Base-by-base conservation (phyloP, 2,113 vertebrate species). In the Colinus virginianus region DNA sequence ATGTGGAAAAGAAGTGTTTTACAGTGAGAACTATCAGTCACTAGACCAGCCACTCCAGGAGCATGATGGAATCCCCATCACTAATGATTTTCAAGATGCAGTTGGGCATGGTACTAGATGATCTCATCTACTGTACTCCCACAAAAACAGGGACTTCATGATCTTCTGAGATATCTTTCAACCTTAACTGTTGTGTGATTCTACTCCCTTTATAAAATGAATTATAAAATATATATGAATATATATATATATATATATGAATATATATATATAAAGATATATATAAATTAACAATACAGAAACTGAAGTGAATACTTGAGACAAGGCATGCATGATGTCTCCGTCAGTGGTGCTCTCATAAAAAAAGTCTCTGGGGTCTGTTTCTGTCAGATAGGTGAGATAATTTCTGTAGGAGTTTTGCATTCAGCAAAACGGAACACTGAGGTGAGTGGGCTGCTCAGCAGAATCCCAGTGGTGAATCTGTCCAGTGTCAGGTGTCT, bases 401-500 rank as follows among this genome's bases (percentile, higher is more conserved):
- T 43, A 6, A 10, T 63, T 74, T 68, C 84, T 0, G 0, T 13
- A 69, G 34, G 0, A 0, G 68, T 61, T 45, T 56, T 18, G 59
- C 42, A n/a, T 78, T 78, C 68, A 68, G 74, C 19, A 38, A 34
- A 92, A n/a, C 8, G 21, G 38, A 77, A 21, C 25, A 6, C 69
- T 43, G 63, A 49, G 30, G 21, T 74, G 78, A 62, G 67, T 5
- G 26, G 30, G 13, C 79, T 68, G 61, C 72, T 78, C 30, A 28
- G 34, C 8, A 61, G 34, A 18, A 74, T 22, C 72, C 19, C 20
- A 38, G 21, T 21, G 48, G 46, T 72, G 67, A 22, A 28, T 62
- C 16, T 4, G 11, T 42, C 40, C 18, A 42, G 70, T 80, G 34
- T 15, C 34, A 14, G 7, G 36, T 58, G 22, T 48, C 34, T 77